These are phyloP conservation scores for Drosophila hamatofila DNA, from an alignment of 2,888 invertebrate genomes.

Conservation along the genomic window DNA sequence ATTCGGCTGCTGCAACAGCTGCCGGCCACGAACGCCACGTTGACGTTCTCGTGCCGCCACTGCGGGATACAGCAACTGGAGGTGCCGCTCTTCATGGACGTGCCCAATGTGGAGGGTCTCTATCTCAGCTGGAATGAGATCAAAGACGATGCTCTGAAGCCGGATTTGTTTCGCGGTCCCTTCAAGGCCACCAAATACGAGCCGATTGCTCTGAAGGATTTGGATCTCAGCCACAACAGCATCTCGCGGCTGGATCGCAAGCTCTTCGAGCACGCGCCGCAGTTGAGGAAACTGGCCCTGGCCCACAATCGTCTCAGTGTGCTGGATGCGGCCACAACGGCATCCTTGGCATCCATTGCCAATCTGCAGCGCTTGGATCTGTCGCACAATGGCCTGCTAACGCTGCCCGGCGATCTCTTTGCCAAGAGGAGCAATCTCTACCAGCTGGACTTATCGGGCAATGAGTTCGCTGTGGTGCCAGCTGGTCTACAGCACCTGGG, in stretches of 20 bases:
- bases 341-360: slow-evolving; percentile 87
- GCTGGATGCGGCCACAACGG: slow-evolving; percentile 87
- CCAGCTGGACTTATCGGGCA: slow-evolving; percentile 87
- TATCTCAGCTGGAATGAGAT: slow-evolving; percentile 84
- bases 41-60: slow-evolving; percentile 83
- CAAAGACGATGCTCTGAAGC: slow-evolving; percentile 86
- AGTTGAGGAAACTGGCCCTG: slow-evolving; percentile 87
- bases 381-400: slow-evolving; percentile 87
- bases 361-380: slow-evolving; percentile 87
- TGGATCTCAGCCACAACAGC: slow-evolving; percentile 88
- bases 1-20: slow-evolving; percentile 82
- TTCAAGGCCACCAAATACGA: slow-evolving; percentile 87
- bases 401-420: slow-evolving; percentile 86
- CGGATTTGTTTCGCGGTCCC: slow-evolving; percentile 89
- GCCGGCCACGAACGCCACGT: slow-evolving; percentile 82
- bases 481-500: slow-evolving; percentile 86
- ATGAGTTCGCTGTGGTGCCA: slow-evolving; percentile 88
- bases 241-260: slow-evolving; percentile 88
- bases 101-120: slow-evolving; percentile 82
- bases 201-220: slow-evolving; percentile 87
- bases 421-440: slow-evolving; percentile 86
- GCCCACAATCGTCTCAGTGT: slow-evolving; percentile 88
- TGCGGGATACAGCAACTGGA: slow-evolving; percentile 82
- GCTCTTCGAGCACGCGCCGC: slow-evolving; percentile 88
- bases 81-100: slow-evolving; percentile 83